Evolutionary conservation across 2,113 vertebrate species (phyloP).

Genomic region (Oreochromis tanganicae): DNA sequence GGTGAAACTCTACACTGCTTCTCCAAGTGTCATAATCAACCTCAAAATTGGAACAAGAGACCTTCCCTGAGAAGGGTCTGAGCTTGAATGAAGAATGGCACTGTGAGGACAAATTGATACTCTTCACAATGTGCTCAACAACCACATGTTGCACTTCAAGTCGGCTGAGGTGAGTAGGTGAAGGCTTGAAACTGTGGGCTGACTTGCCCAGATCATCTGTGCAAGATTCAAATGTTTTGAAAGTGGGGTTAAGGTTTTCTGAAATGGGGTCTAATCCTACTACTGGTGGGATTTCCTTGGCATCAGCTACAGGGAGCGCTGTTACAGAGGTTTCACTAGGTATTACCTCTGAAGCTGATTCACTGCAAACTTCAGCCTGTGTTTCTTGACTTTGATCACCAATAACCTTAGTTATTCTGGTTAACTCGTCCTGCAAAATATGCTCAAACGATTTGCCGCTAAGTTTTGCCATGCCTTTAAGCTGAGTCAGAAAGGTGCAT

Average conservation of each 20-base stretch:
- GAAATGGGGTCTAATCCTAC: too few species aligned
- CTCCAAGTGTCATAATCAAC: neutral
- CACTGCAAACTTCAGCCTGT: too few species aligned
- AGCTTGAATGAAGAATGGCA: neutral
- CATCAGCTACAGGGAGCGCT: too few species aligned
- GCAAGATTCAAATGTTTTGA: neutral
- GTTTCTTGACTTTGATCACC: neutral
- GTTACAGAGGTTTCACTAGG: neutral
- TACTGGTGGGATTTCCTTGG: too few species aligned
- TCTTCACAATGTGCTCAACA: neutral
- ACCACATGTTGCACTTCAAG: neutral
- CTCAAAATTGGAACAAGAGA: neutral
- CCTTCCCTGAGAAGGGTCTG: neutral
- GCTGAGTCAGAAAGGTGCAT: neutral
- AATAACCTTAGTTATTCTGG: neutral
- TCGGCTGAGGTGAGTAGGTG: neutral
- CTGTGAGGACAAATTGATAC: neutral
- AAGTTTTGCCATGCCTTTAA: neutral
- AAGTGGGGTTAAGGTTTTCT: neutral
- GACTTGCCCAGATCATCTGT: neutral
- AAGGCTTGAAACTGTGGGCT: neutral
- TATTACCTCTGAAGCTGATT: too few species aligned
- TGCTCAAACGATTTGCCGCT: neutral
- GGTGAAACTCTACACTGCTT: neutral
- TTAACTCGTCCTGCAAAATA: neutral